Base-by-base conservation (phyloP, 2,888 invertebrate species). In the Phanerotoma sp. region DNA sequence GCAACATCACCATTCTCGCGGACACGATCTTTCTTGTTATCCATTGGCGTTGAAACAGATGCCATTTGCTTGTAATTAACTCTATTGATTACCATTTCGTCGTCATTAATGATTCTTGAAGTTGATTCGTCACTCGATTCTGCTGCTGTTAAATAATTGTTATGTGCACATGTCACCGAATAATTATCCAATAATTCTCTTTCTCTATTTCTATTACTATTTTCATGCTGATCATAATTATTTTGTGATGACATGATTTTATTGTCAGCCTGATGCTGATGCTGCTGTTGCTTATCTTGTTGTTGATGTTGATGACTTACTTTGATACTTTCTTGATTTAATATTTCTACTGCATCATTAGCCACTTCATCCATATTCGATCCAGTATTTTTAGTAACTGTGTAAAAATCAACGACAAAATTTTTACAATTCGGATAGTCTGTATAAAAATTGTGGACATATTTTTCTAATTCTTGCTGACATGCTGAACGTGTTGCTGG, bases 351-450 rank as follows among this genome's bases (percentile, higher is more conserved):
- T 3, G 68, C 77, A 53, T 77, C 77, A 55, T 72, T 74, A 30
- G 76, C 77, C 3, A 74, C 63, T 51, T 77, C 77, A 54, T 77
- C 77, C 74, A 77, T 75, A 51, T 77, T 77, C 50, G 64, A 67
- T 3, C 75, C 77, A 11, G 69, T 75, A 57, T 77, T 77, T 20
- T 62, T 66, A 6, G 76, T 77, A 13, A 77, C 73, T 3, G 75
- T 77, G 56, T 77, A 77, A 59, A 77, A 77, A 62, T 80, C 79
- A 7, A 77, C 74, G 58, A 86, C 84, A 18, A 85, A 80, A 55
- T 87, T 86, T 54, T 85, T 82, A 64, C 86, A 86, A 59, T 83
- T 83, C 2, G 85, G 85, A 65, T 86, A 86, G 66, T 87, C 87
- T 10, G 83, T 83, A 73, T 88, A 89, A 75, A 88, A 88, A 63